Evolutionary conservation across 64 coral and sea anemone genomes (phyloP).

Genomic region (Catalaphyllia jardinei): DNA sequence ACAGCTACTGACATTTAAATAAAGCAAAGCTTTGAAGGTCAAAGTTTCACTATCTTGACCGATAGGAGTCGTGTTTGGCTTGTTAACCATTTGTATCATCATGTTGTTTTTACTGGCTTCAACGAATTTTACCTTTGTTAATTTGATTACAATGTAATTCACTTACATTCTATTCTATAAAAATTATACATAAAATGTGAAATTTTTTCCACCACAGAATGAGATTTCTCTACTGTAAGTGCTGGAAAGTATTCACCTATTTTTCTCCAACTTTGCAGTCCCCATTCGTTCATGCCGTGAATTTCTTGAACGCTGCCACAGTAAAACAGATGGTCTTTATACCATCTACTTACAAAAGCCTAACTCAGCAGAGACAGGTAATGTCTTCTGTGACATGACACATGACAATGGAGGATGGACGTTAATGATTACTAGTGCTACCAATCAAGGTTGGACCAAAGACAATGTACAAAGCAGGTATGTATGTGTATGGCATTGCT

Average conservation of each 20-base stretch:
- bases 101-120: too few relatives aligned
- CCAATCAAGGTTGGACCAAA: constrained; percentile 71
- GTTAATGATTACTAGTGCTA: constrained; percentile 76
- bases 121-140: too few relatives aligned
- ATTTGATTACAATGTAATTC: too few relatives aligned
- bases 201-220: too few relatives aligned
- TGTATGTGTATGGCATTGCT: not conserved
- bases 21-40: too few relatives aligned
- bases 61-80: too few relatives aligned
- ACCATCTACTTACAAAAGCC: constrained; percentile 74
- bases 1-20: too few relatives aligned
- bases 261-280: constrained; percentile 44
- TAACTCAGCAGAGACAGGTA: constrained; percentile 69
- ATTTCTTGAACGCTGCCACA: constrained; percentile 87
- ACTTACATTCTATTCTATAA: too few relatives aligned
- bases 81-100: too few relatives aligned
- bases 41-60: too few relatives aligned
- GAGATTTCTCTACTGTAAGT: not conserved
- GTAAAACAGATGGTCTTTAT: constrained; percentile 81
- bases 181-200: too few relatives aligned
- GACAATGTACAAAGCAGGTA: constrained; percentile 67
- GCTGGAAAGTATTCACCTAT: not conserved
- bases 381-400: constrained; percentile 95
- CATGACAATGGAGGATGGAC: constrained; percentile 84
- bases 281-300: constrained; percentile 93